phyloP scores from a whole-genome alignment of 1,140 invertebrate species.

The Drosophila grimshawi region DNA sequence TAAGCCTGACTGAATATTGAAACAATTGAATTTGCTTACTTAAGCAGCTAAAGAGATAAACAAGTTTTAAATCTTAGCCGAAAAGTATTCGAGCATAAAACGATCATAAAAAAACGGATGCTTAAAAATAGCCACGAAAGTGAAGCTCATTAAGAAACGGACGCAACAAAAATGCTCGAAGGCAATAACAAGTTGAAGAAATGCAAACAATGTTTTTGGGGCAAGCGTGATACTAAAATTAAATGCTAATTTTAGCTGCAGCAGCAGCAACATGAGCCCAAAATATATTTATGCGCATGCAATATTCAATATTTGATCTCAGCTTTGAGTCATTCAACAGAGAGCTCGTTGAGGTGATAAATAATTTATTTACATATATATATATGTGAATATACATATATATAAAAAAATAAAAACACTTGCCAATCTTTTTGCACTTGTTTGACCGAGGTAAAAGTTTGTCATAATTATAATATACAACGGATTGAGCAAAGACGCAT shows the following conservation, averaged over 20 bases:
- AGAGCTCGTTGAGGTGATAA: slow-evolving; percentile 55
- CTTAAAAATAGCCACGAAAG: slow-evolving; percentile 46
- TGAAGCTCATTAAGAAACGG: slow-evolving; percentile 29
- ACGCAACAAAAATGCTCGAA: slow-evolving; percentile 8
- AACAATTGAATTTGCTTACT: slow-evolving; percentile 20
- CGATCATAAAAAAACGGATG: slow-evolving; percentile 33
- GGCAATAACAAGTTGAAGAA: background rate
- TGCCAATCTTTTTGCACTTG: background rate
- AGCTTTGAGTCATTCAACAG: background rate
- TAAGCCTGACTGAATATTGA: slow-evolving; percentile 17
- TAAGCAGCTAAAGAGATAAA: slow-evolving; percentile 20
- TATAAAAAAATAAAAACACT: too few species aligned
- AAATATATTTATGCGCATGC: slow-evolving; percentile 26
- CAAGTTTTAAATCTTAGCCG: slow-evolving; percentile 55
- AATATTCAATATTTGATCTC: slow-evolving; percentile 25
- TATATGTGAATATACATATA: too few species aligned
- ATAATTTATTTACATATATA: background rate
- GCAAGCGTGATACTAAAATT: slow-evolving; percentile 75
- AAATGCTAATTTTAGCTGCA: slow-evolving; percentile 52
- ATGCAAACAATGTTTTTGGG: slow-evolving; percentile 48
- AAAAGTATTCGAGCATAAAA: slow-evolving; percentile 52
- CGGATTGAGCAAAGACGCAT: slow-evolving; percentile 26
- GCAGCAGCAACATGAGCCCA: slow-evolving; percentile 13
- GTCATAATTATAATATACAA: too few species aligned
- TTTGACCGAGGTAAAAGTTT: too few species aligned